phyloP scores from a whole-genome alignment of 2,113 vertebrate species.

The Rallus limicola region DNA sequence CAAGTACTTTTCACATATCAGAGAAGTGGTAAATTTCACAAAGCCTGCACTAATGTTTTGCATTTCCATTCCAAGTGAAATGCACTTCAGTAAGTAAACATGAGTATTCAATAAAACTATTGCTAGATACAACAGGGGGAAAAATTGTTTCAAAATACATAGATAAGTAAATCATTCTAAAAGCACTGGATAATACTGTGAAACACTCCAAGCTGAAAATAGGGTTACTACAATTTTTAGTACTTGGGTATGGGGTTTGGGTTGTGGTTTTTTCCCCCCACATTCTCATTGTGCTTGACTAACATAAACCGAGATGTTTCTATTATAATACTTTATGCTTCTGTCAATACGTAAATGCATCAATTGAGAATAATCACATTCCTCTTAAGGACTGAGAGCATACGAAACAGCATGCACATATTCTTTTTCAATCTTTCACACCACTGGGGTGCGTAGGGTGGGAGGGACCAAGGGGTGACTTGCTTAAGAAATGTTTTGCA shows the following conservation, averaged over 20 bases:
- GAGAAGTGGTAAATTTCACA: conserved; percentile 82
- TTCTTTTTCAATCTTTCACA: conserved; percentile 15
- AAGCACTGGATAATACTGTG: conserved; percentile 32
- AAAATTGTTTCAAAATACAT: conserved; percentile 55
- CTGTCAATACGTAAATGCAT: neutral
- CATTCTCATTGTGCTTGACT: conserved; percentile 36
- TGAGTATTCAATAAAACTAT: conserved; percentile 64
- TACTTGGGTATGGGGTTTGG: neutral
- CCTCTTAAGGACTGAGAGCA: neutral
- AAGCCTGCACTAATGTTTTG: conserved; percentile 79
- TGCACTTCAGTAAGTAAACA: conserved; percentile 79
- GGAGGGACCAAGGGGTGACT: neutral
- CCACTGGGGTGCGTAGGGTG: neutral
- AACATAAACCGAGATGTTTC: conserved; percentile 23
- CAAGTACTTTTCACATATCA: conserved; percentile 81
- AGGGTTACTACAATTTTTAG: neutral
- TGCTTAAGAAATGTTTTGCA: neutral
- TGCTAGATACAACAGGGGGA: conserved; percentile 49
- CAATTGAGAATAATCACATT: conserved; percentile 17
- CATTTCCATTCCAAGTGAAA: conserved; percentile 81
- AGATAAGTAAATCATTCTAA: conserved; percentile 65
- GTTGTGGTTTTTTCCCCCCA: neutral
- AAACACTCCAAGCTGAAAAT: conserved; percentile 28
- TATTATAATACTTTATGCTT: conserved; percentile 1
- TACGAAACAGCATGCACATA: neutral